Evolutionary conservation across 2,888 invertebrate genomes (phyloP).

Genomic region (Apamea monoglypha): DNA sequence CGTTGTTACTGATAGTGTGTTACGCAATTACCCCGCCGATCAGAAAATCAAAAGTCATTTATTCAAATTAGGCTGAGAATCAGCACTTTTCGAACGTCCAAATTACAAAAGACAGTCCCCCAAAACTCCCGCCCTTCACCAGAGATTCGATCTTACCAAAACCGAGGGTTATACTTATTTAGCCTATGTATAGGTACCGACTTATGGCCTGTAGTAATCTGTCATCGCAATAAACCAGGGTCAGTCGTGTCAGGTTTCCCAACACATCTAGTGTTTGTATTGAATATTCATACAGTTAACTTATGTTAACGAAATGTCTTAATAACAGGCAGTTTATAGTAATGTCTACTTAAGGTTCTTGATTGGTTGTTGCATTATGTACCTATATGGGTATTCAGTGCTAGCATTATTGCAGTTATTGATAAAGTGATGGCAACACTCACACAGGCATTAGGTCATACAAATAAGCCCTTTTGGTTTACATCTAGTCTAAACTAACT

Average conservation of each 20-base stretch:
- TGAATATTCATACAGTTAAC: conserved; percentile 36
- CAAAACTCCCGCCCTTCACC: too few species aligned
- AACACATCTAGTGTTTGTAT: conserved; percentile 1
- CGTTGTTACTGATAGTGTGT: too few species aligned
- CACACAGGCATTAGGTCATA: too few species aligned
- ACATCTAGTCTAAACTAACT: too few species aligned
- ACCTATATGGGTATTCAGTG: not conserved
- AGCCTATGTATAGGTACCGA: not conserved
- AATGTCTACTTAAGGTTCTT: not conserved
- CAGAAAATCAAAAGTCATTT: too few species aligned
- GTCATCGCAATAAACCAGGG: conserved; percentile 21
- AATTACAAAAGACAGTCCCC: too few species aligned
- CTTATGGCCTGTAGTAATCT: conserved; percentile 8
- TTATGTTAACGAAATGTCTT: conserved; percentile 6
- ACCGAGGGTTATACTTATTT: not conserved
- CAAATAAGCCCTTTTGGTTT: not conserved
- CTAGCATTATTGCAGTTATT: not conserved
- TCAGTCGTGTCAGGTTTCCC: conserved; percentile 24
- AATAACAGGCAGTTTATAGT: not conserved
- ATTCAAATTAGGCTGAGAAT: too few species aligned
- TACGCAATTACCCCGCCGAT: too few species aligned
- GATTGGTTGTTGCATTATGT: not conserved
- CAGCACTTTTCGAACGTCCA: too few species aligned
- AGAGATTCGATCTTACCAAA: not conserved
- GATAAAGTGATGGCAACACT: not conserved